Conservation (phyloP, 2,888 invertebrate genomes). For the Perizoma flavofasciatum region DNA sequence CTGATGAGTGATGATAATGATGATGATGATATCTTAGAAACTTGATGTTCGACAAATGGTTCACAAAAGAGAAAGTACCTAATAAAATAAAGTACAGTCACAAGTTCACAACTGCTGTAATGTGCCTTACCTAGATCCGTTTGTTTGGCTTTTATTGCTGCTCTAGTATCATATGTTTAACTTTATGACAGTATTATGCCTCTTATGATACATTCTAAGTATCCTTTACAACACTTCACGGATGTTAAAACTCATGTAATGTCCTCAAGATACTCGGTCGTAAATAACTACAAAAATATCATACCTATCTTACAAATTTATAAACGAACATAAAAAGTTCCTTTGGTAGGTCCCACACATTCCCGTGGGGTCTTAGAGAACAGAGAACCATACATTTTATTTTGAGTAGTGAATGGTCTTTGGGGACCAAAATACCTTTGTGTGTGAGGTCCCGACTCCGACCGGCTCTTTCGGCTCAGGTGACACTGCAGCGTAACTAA, state of each 20-base stretch:
- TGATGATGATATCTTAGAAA: too few relatives aligned
- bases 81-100: too few relatives aligned
- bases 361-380: slow-evolving; percentile 70
- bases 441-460: slow-evolving; percentile 62
- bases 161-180: slow-evolving; percentile 5
- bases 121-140: background rate
- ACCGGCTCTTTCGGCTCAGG: slow-evolving; percentile 69
- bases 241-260: slow-evolving; percentile 34
- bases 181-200: slow-evolving; percentile 16
- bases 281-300: slow-evolving; percentile 69
- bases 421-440: slow-evolving; percentile 75
- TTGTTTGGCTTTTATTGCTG: background rate
- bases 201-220: slow-evolving; percentile 26
- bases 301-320: slow-evolving; percentile 66
- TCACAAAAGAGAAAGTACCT: too few relatives aligned
- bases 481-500: slow-evolving; percentile 78
- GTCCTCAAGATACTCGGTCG: slow-evolving; percentile 50
- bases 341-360: slow-evolving; percentile 54
- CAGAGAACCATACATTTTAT: slow-evolving; percentile 64
- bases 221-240: slow-evolving; percentile 27
- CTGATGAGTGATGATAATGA: too few relatives aligned
- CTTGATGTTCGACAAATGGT: too few relatives aligned
- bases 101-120: too few relatives aligned
- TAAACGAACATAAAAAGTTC: slow-evolving; percentile 62
- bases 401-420: slow-evolving; percentile 68